Base-by-base conservation (phyloP, 2,113 vertebrate species). In the Salvelinus alpinus region DNA sequence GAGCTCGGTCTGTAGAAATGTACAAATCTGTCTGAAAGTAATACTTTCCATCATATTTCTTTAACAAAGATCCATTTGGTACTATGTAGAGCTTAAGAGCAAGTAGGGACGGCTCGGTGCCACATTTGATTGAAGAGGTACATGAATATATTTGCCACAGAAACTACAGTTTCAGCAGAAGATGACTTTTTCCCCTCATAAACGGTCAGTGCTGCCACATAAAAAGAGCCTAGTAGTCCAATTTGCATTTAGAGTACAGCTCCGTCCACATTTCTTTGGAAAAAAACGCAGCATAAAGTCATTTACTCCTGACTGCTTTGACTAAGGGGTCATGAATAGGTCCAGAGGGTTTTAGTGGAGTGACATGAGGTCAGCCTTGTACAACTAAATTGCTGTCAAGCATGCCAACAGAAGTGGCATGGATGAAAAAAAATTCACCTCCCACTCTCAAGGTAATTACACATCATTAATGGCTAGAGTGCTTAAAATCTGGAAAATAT, bases 71-170 rank as follows among this genome's bases (percentile, higher is more conserved):
- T 22, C n/a, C 59, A 22, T 62, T 22, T 1, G 59, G 59, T 24
- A n/a, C 59, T 62, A 16, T 62, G 59, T 62, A 5, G n/a, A 62
- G 59, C n/a, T 62, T 62, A 22, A 24, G 59, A 24, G n/a, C 9
- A 60, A 66, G 12, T 72, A 20, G 51, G 34, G 22, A 22, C n/a
- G 7, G 18, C 62, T 73, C 18, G 2, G 38, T 51, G 20, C 38
- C 47, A 73, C 64, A 64, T 68, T 79, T 79, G 67, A 79, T 79
- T 79, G 60, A 74, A 71, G 38, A 25, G 60, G 38, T 75, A 25
- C 31, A 38, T 34, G 4, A 57, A 71, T 20, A 25, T 27, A 38
- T 68, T 71, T 59, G 18, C 29, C 67, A 24, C 16, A 20, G 72
- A 64, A 66, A 79, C n/a, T 59, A 44, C 20, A 51, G 65, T 74